phyloP scores from a whole-genome alignment of 2,797 vertebrate species.

The Bryconaethiops microstoma region DNA sequence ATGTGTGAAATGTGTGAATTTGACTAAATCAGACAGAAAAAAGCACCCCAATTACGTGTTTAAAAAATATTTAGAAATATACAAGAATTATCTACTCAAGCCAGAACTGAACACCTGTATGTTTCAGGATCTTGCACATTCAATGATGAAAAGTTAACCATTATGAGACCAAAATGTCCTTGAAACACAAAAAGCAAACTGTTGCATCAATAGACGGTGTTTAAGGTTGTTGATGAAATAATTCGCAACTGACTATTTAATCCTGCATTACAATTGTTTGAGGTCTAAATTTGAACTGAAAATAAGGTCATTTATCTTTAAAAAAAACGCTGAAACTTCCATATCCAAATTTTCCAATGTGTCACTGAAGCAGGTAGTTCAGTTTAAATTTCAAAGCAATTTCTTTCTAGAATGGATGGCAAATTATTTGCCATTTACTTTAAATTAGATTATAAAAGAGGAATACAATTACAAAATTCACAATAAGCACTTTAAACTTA shows the following conservation, averaged over 20 bases:
- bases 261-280: neutral
- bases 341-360: neutral
- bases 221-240: neutral
- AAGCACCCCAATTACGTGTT: too few species aligned
- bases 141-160: neutral
- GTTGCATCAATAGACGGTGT: neutral
- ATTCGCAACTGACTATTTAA: too few species aligned
- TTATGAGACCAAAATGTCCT: constrained; percentile 7
- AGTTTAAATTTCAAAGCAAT: neutral
- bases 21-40: too few species aligned
- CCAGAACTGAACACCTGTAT: too few species aligned
- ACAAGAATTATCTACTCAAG: too few species aligned
- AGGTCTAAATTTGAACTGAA: neutral
- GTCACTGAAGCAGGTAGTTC: neutral
- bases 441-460: neutral
- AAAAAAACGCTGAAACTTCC: too few species aligned
- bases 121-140: neutral
- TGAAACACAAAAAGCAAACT: neutral
- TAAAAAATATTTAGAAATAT: too few species aligned
- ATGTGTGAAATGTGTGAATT: too few species aligned
- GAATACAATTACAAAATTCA: neutral
- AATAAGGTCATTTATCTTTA: neutral
- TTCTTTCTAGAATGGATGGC: neutral
- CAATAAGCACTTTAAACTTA: too few species aligned
- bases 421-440: neutral